A percentile compares a stretch with the other conserved stretches of the same genome.
These are phyloP conservation scores for Spodoptera litura DNA, from an alignment of 1,140 invertebrate genomes.

Conservation along the genomic window DNA sequence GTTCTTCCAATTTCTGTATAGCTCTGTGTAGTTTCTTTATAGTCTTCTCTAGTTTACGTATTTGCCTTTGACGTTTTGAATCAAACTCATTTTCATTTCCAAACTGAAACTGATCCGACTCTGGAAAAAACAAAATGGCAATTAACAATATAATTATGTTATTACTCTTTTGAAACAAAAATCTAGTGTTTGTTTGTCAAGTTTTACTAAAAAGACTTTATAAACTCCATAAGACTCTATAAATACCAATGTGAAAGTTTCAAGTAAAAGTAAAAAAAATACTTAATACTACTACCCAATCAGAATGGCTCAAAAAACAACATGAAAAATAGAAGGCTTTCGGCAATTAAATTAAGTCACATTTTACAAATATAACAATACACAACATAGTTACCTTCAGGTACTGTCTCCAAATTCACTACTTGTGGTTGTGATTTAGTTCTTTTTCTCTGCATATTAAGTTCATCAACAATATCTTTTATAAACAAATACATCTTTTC, in stretches of 20 bases:
- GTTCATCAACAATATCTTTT: constrained; percentile 82
- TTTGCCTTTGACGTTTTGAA: constrained; percentile 72
- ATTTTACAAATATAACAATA: background rate
- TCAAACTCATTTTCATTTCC: constrained; percentile 66
- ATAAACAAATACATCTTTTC: constrained; percentile 81
- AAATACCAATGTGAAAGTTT: too few species aligned
- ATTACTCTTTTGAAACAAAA: too few species aligned
- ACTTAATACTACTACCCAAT: too few species aligned
- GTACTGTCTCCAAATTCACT: constrained; percentile 29
- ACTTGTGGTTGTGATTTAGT: constrained; percentile 59
- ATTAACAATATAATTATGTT: too few species aligned
- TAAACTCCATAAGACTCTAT: too few species aligned
- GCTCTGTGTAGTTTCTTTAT: constrained; percentile 79
- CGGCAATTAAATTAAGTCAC: too few species aligned
- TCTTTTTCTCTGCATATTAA: constrained; percentile 78
- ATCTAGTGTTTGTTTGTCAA: too few species aligned
- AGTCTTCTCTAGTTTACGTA: constrained; percentile 81
- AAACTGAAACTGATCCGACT: constrained; percentile 49
- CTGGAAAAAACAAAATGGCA: constrained; percentile 31
- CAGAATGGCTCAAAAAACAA: too few species aligned
- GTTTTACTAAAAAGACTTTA: too few species aligned
- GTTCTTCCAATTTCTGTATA: constrained; percentile 78
- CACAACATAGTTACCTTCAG: constrained; percentile 26
- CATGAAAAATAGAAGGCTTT: too few species aligned
- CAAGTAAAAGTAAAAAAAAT: too few species aligned